These are phyloP conservation scores for Seira ritae DNA, from an alignment of 2,888 invertebrate genomes.

Conservation along the genomic window DNA sequence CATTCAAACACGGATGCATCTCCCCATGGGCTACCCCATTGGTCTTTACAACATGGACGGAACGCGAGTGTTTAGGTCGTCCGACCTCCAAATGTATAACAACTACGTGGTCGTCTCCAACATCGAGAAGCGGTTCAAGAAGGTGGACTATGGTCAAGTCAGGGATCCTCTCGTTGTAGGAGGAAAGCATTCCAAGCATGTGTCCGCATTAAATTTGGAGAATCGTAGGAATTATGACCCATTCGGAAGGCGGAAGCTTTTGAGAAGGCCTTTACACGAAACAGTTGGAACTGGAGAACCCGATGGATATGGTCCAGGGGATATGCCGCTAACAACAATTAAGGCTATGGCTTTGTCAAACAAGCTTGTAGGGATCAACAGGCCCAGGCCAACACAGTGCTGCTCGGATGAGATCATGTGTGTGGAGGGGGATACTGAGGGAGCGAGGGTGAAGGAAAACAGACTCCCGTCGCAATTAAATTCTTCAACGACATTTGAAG, in stretches of 20 bases:
- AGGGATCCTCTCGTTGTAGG: conserved; percentile 55
- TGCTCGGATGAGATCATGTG: conserved; percentile 41
- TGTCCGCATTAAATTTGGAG: conserved; percentile 37
- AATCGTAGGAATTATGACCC: conserved; percentile 25
- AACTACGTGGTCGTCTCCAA: conserved; percentile 59
- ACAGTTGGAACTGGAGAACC: neutral
- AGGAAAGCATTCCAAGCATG: conserved; percentile 53
- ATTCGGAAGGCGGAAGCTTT: conserved; percentile 31
- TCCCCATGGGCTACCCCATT: conserved; percentile 56
- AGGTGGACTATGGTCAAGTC: conserved; percentile 40
- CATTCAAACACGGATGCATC: conserved; percentile 47
- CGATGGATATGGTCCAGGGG: conserved; percentile 23
- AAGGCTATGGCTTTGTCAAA: neutral
- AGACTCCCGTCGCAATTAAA: too few relatives aligned
- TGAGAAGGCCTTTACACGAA: conserved; percentile 7
- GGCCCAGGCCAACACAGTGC: conserved; percentile 13
- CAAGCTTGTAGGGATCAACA: neutral
- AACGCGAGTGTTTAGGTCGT: conserved; percentile 37
- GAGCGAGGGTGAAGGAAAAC: too few relatives aligned
- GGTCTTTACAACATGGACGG: conserved; percentile 59
- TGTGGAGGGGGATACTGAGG: conserved; percentile 37
- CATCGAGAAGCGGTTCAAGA: conserved; percentile 53
- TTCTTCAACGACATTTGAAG: too few relatives aligned
- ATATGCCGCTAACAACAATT: neutral
- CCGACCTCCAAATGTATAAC: conserved; percentile 59